Evolutionary conservation across 2,888 invertebrate genomes (phyloP).

Genomic region (Nephrotoma appendiculata): DNA sequence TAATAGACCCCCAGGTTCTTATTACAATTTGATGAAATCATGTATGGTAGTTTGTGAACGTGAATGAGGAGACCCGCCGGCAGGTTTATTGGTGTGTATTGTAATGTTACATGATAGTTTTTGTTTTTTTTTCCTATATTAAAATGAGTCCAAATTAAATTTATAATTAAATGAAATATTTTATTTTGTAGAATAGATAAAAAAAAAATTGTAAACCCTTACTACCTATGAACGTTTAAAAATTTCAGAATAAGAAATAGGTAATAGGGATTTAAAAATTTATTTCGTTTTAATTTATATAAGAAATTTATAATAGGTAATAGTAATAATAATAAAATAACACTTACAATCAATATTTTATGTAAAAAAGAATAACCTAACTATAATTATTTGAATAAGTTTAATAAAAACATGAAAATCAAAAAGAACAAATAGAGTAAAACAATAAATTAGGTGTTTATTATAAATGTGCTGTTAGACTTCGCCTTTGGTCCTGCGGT

Average conservation of each 20-base stretch:
- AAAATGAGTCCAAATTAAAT: neutral
- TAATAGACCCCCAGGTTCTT: no score
- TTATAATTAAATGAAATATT: neutral
- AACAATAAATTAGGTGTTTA: neutral
- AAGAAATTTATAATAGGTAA: neutral
- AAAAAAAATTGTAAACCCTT: neutral
- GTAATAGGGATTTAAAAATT: neutral
- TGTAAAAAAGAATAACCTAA: neutral
- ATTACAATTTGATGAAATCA: neutral
- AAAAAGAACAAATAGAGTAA: neutral
- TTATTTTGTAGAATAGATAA: neutral
- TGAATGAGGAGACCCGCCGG: neutral
- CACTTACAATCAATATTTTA: neutral
- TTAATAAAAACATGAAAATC: neutral
- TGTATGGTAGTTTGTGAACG: neutral
- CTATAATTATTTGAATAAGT: neutral
- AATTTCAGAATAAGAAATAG: neutral
- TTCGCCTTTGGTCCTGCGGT: neutral
- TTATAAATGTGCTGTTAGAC: constrained; percentile 2
- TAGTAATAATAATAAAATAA: neutral
- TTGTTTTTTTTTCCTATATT: neutral
- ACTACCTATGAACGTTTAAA: neutral
- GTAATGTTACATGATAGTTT: neutral
- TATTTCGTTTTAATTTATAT: neutral
- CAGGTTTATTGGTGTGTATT: neutral